These are phyloP conservation scores for Acleris cristana DNA, from an alignment of 2,888 invertebrate species.

Conservation along the genomic window DNA sequence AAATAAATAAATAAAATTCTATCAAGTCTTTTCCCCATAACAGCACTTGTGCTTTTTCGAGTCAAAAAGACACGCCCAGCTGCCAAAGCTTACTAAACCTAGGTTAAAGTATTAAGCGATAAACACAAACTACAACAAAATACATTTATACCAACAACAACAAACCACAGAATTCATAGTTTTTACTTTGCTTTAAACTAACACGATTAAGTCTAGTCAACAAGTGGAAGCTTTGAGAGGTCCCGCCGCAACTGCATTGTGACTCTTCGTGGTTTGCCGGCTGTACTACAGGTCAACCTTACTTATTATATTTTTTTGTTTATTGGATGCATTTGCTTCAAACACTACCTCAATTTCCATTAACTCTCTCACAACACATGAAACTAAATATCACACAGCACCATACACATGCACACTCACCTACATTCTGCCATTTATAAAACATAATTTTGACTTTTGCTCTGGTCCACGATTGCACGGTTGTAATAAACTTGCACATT, in stretches of 20 bases:
- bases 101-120: too few relatives aligned
- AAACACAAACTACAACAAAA: too few relatives aligned
- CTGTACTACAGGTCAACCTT: neutral
- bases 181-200: too few relatives aligned
- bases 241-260: neutral
- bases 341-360: neutral
- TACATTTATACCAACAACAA: too few relatives aligned
- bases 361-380: neutral
- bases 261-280: neutral
- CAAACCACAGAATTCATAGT: too few relatives aligned
- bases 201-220: conserved; percentile 5
- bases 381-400: neutral
- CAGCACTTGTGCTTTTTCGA: too few relatives aligned
- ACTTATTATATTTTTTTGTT: neutral
- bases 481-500: neutral
- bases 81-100: too few relatives aligned
- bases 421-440: neutral
- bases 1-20: too few relatives aligned
- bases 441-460: neutral
- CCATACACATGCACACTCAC: neutral
- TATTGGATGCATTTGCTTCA: neutral
- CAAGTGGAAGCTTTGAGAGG: conserved; percentile 9
- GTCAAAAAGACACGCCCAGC: too few relatives aligned
- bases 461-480: neutral
- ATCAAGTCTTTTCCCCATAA: too few relatives aligned